Evolutionary conservation across 2,797 vertebrate genomes (phyloP).

Genomic region (Pyrocephalus nanus): DNA sequence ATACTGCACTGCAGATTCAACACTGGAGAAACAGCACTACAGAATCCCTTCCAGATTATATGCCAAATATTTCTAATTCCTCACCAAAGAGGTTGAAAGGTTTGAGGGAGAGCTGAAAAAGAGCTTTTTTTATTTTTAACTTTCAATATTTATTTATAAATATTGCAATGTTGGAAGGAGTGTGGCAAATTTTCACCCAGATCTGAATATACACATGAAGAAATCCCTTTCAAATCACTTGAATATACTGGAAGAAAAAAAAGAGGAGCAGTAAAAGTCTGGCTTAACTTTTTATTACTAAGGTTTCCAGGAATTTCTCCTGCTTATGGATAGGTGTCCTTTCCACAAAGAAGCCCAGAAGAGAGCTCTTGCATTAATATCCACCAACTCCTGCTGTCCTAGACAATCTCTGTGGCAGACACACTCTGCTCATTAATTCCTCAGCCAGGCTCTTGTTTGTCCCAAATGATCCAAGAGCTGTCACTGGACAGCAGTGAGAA

Average conservation of each 20-base stretch:
- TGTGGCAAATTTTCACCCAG: background rate
- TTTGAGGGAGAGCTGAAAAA: background rate
- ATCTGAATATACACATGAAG: background rate
- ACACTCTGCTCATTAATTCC: background rate
- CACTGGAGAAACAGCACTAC: background rate
- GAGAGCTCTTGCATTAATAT: background rate
- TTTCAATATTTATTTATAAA: background rate
- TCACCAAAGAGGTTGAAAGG: background rate
- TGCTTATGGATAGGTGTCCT: background rate
- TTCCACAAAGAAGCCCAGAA: background rate
- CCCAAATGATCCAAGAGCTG: background rate
- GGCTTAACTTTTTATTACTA: background rate
- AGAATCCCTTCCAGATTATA: background rate
- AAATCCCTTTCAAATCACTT: background rate
- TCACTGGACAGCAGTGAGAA: background rate
- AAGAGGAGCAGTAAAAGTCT: background rate
- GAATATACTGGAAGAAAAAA: background rate
- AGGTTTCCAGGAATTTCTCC: background rate
- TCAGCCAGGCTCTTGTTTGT: background rate
- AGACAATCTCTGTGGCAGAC: background rate
- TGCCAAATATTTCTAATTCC: background rate
- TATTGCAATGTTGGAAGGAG: background rate
- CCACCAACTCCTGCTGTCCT: background rate
- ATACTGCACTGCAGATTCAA: background rate
- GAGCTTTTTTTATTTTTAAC: background rate